Evolutionary conservation across 2,113 vertebrate species (phyloP), one percentile per base, ranked within the genome.

Genomic region (Poecile atricapillus): DNA sequence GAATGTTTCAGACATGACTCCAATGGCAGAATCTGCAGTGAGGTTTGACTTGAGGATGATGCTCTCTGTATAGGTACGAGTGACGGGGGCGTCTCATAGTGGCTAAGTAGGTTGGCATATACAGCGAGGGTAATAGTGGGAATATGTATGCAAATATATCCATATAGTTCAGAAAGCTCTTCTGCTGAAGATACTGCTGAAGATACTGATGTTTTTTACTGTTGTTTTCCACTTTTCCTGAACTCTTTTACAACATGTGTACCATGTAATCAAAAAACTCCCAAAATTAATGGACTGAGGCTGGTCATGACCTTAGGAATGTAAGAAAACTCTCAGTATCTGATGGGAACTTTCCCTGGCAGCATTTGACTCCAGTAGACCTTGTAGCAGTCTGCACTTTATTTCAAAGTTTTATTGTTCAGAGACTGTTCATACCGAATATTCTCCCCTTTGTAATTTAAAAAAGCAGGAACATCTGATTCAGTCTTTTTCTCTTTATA

Each of bases 381-480:
- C 62, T 78, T 90, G 56, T 43, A 62, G 46, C 30, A 82, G 41
- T 39, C 43, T 88, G 59, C 28, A 88, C 27, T 77, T 96, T 81
- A 83, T 78, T 95, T 74, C 52, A 75, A 70, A 95, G 31, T 56
- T 52, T 80, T 80, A 80, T 27, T 94, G 31, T 95, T 94, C 62
- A 71, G 60, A 75, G 37, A 56, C 28, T 23, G 17, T 28, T 30
- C 52, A 81, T 75, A 75, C 20, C 12, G n/a, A 46, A 78, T 92
- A 85, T 76, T 75, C 11, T 83, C 25, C 31, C 50, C 28, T 88
- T 88, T 78, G 44, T 74, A 91, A 92, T 87, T 96, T 71, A 77
- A 91, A 94, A 44, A 33, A 81, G 79, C 15, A 81, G 84, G 70
- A 63, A 75, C 30, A 82, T 71, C 76, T 33, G 44, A 83, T 83